Percentiles rank a stretch among this genome's conserved stretches.
Evolutionary conservation across 1,140 invertebrate genomes (phyloP).

Genomic region (Bradysia coprophila): DNA sequence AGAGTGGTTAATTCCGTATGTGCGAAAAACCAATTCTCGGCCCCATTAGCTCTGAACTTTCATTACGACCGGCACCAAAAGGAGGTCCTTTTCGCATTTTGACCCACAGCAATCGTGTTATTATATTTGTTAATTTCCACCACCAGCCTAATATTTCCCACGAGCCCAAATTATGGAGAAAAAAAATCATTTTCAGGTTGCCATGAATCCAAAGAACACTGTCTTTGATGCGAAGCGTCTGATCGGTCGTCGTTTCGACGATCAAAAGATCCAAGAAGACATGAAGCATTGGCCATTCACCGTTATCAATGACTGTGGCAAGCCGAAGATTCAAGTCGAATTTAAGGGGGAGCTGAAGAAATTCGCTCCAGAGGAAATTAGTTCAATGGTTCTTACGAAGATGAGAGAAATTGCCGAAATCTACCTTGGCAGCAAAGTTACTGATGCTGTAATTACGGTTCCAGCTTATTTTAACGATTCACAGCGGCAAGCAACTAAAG

Average conservation of each 20-base stretch:
- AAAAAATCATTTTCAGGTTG: conserved; percentile 11
- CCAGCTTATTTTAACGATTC: conserved; percentile 46
- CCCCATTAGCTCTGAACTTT: too few species aligned
- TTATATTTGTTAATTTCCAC: too few species aligned
- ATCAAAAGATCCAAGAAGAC: conserved; percentile 50
- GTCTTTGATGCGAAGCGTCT: conserved; percentile 35
- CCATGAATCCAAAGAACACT: conserved; percentile 25
- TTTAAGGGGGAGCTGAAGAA: conserved; percentile 54
- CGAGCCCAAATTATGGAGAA: too few species aligned
- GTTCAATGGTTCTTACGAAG: conserved; percentile 57
- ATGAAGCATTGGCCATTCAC: conserved; percentile 62
- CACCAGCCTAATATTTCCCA: too few species aligned
- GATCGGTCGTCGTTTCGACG: conserved; percentile 45
- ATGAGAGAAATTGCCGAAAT: conserved; percentile 70
- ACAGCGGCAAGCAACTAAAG: conserved; percentile 43
- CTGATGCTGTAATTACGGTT: conserved; percentile 38
- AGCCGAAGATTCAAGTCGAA: conserved; percentile 49
- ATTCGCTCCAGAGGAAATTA: conserved; percentile 60
- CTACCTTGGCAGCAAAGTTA: conserved; percentile 48
- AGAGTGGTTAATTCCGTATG: too few species aligned
- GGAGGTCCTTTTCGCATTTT: too few species aligned
- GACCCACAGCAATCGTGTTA: too few species aligned
- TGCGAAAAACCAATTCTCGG: too few species aligned
- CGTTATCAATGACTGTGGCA: conserved; percentile 40
- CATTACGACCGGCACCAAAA: too few species aligned